phyloP scores from a whole-genome alignment of 2,797 vertebrate species.

The Rhabdomys pumilio region DNA sequence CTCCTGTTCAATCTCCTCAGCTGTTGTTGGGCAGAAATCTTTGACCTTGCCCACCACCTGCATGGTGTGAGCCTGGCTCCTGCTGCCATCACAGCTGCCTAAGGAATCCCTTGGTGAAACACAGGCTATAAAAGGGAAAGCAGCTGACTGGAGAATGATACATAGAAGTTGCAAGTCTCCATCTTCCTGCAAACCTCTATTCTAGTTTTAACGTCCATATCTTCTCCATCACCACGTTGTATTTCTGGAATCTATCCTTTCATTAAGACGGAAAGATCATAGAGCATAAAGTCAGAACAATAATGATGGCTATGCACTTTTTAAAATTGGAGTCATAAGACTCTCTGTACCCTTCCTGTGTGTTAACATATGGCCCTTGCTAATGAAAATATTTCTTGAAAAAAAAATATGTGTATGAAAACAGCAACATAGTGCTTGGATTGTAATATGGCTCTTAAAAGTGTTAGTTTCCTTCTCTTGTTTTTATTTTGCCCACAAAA shows the following conservation, averaged over 20 bases:
- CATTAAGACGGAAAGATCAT: conserved; percentile 29
- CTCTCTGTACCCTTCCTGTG: neutral
- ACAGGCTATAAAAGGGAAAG: conserved; percentile 44
- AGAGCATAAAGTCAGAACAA: conserved; percentile 4
- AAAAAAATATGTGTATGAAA: conserved; percentile 48
- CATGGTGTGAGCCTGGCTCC: conserved; percentile 49
- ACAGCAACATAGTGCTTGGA: conserved; percentile 68
- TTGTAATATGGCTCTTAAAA: conserved; percentile 75
- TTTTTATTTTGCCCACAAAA: conserved; percentile 84
- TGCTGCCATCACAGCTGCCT: conserved; percentile 70
- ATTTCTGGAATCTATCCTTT: neutral
- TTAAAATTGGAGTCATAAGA: conserved; percentile 45
- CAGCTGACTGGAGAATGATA: conserved; percentile 31
- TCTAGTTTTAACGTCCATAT: neutral
- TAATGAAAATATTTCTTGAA: conserved; percentile 69
- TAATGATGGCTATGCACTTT: neutral
- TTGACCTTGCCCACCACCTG: conserved; percentile 73
- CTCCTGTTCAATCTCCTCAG: neutral
- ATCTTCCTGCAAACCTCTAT: neutral
- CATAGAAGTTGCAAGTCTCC: conserved; percentile 9
- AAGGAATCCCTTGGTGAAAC: conserved; percentile 58
- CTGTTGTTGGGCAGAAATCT: conserved; percentile 53
- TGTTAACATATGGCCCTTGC: conserved; percentile 26
- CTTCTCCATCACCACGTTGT: conserved; percentile 15
- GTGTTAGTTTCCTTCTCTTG: conserved; percentile 77